Evolutionary conservation across 2,888 invertebrate genomes (phyloP).

Genomic region (Tiliacea citrago): DNA sequence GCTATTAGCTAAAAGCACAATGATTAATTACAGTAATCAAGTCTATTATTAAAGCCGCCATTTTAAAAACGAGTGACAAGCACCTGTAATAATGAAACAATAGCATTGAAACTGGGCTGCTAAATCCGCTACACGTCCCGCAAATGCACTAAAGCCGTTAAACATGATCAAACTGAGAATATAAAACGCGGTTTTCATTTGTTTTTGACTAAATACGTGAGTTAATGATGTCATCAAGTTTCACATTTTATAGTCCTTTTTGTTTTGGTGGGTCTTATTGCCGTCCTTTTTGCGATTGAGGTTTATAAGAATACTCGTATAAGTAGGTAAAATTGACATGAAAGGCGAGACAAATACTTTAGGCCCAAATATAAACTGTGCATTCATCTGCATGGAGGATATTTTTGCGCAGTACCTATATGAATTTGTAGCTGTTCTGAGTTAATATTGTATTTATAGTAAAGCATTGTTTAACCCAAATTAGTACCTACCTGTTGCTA

Average conservation of each 20-base stretch:
- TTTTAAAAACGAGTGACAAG: conserved; percentile 17
- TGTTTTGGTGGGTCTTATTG: conserved; percentile 22
- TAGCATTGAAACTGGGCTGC: conserved; percentile 61
- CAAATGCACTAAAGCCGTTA: conserved; percentile 30
- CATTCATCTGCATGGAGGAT: not conserved
- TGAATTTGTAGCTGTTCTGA: not conserved
- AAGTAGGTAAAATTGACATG: too few relatives aligned
- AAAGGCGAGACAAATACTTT: not conserved
- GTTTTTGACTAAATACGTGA: conserved; percentile 21
- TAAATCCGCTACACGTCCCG: conserved; percentile 59
- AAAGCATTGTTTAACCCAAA: not conserved
- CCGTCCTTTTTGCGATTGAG: conserved; percentile 15
- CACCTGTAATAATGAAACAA: conserved; percentile 50
- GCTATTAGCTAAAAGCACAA: conserved; percentile 57
- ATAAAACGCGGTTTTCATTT: conserved; percentile 37
- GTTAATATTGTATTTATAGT: not conserved
- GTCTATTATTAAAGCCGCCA: conserved; percentile 34
- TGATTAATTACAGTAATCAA: conserved; percentile 59
- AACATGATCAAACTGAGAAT: not conserved
- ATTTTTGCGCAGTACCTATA: not conserved
- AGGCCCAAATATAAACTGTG: not conserved
- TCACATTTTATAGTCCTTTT: conserved; percentile 32
- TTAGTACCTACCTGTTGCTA: not conserved
- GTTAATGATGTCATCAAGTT: conserved; percentile 51
- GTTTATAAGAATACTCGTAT: too few relatives aligned